Base-by-base conservation (phyloP, 2,797 vertebrate genomes). In the Gila robusta region DNA sequence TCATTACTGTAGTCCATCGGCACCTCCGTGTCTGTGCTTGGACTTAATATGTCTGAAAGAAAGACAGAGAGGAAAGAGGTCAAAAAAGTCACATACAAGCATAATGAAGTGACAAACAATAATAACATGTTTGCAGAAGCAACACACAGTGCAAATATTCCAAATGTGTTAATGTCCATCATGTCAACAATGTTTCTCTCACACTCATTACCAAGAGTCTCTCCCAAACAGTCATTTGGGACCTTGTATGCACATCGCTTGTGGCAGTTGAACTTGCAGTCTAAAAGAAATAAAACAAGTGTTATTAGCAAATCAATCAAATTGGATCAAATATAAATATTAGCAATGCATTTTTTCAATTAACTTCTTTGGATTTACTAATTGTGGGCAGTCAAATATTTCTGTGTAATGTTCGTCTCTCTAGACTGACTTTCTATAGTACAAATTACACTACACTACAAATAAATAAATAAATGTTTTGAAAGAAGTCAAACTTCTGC, bases 241-340 rank as follows among this genome's bases (percentile, higher is more conserved):
- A 98, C 96, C 1, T 97, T 97, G 85, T 96, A 96, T 0, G 95
- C 96, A 1, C 97, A 98, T 56, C 97, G 96, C 87, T 97, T 98
- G 91, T 98, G 97, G 90, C 97, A 98, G 93, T 98, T 98, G 90
- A 98, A 98, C 91, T 97, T 98, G 93, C 97, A 98, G 87, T 98
- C 97, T 98, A n/a, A 62, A 85, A 23, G 16, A 21, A 83, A 62
- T 77, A 56, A 73, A 83, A 37, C 41, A 71, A 21, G 49, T 56
- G n/a, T 83, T 81, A 74, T 28, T 74, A 52, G 7, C 17, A 4
- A 66, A 70, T 81, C 16, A 79, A 64, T 44, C 6, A n/a, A 23
- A 26, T 26, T 8, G 8, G 3, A 32, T 3, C 17, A 52, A 52
- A 76, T 54, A 54, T 6, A 21, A 21, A 11, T 17, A 21, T 59